phyloP scores from a whole-genome alignment of 2,113 vertebrate genomes.

The Aramus guarauna region DNA sequence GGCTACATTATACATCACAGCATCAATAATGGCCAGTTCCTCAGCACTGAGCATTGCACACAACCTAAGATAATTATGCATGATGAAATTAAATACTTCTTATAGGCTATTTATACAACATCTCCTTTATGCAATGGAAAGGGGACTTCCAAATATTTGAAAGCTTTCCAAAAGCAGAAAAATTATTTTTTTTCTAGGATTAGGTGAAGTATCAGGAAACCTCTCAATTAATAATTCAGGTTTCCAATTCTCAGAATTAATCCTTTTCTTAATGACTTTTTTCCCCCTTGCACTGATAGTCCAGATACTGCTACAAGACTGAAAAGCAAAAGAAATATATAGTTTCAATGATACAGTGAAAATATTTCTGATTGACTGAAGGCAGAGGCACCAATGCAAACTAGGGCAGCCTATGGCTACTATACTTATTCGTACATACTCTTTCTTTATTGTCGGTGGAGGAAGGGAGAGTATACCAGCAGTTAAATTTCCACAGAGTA shows the following conservation, averaged over 20 bases:
- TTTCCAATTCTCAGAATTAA: constrained; percentile 2
- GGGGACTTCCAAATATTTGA: neutral
- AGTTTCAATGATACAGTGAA: neutral
- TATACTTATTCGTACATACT: neutral
- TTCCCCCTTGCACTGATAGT: neutral
- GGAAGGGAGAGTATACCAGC: neutral
- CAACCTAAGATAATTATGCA: neutral
- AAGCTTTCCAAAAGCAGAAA: neutral
- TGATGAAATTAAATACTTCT: neutral
- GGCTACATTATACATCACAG: neutral
- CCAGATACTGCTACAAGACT: neutral
- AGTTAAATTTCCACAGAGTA: neutral
- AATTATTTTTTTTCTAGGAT: neutral
- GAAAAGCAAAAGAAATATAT: neutral
- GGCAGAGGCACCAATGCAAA: neutral
- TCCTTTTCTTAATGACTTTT: neutral
- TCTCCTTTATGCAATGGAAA: neutral
- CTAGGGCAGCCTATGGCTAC: neutral
- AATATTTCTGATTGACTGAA: neutral
- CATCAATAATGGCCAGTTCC: neutral
- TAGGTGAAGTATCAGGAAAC: neutral
- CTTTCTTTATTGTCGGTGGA: neutral
- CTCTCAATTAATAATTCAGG: neutral
- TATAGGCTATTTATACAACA: neutral
- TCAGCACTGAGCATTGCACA: neutral